Conservation (phyloP, 2,113 vertebrate species). For the Spilogale gracilis region DNA sequence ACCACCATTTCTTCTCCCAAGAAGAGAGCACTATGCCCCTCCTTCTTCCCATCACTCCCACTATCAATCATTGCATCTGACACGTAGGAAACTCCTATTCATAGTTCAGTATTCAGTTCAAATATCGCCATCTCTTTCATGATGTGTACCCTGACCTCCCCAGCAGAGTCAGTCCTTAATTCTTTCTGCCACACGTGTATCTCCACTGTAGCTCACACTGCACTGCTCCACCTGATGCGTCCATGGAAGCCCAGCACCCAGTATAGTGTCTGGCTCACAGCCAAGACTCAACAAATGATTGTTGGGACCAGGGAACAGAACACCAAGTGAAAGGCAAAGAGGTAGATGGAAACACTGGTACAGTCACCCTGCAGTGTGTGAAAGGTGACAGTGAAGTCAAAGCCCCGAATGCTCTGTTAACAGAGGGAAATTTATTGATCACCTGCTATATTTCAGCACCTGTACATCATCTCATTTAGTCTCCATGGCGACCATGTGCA, state of each 20-base stretch:
- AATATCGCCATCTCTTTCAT: background rate
- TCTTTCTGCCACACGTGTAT: background rate
- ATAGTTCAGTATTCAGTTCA: background rate
- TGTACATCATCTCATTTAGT: constrained; percentile 40
- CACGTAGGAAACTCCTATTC: background rate
- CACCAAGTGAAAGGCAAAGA: background rate
- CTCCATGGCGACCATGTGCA: constrained; percentile 67
- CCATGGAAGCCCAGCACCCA: background rate
- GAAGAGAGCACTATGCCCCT: background rate
- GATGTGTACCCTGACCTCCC: background rate
- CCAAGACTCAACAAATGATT: background rate
- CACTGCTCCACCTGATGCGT: background rate
- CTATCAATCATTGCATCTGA: background rate
- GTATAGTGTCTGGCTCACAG: background rate
- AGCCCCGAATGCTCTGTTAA: background rate
- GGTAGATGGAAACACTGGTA: background rate
- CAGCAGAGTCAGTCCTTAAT: background rate
- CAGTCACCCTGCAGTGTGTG: background rate
- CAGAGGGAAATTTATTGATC: constrained; percentile 48
- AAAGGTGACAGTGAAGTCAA: background rate
- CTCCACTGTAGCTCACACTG: background rate
- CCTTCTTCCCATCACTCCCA: background rate
- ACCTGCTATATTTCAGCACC: constrained; percentile 50
- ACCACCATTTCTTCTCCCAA: background rate
- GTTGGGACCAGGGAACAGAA: background rate